phyloP scores from a whole-genome alignment of 2,113 vertebrate genomes.

The Datnioides undecimradiatus region DNA sequence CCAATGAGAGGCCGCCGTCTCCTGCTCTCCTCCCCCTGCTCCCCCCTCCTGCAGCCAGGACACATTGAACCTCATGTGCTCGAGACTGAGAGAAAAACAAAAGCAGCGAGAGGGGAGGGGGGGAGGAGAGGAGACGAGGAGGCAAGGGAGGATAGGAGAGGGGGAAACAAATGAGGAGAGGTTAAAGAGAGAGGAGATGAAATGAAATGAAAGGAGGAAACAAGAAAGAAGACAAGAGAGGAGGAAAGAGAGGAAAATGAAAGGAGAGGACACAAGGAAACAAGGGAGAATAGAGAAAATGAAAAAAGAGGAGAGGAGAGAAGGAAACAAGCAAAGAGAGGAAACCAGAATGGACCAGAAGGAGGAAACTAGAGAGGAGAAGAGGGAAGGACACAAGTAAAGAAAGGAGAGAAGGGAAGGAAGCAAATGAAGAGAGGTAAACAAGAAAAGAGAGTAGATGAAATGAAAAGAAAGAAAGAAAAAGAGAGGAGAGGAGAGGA shows the following conservation, averaged over 20 bases:
- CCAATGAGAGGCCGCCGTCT: constrained; percentile 69
- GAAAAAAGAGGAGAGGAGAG: neutral
- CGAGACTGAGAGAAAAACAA: constrained; percentile 41
- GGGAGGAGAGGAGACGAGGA: neutral
- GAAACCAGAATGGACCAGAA: rapidly evolving
- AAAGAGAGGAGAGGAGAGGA: no score
- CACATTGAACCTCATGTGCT: constrained; percentile 80
- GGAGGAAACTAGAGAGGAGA: neutral
- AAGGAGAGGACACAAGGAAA: neutral
- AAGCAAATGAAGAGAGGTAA: no score
- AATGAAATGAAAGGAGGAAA: no score
- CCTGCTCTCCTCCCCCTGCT: neutral
- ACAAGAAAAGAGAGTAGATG: no score
- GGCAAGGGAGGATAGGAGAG: neutral
- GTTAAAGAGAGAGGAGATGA: neutral
- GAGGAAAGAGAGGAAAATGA: neutral
- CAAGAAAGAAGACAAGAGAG: no score
- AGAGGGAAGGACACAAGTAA: neutral
- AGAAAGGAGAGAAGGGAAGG: neutral
- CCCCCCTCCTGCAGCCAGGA: constrained; percentile 12
- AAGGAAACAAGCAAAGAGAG: neutral
- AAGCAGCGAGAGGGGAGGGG: neutral
- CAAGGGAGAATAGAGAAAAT: no score
- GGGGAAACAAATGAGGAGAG: neutral
- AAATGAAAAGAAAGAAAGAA: no score